Base-by-base conservation (phyloP, 2,888 invertebrate genomes). In the Hipparchia semele region DNA sequence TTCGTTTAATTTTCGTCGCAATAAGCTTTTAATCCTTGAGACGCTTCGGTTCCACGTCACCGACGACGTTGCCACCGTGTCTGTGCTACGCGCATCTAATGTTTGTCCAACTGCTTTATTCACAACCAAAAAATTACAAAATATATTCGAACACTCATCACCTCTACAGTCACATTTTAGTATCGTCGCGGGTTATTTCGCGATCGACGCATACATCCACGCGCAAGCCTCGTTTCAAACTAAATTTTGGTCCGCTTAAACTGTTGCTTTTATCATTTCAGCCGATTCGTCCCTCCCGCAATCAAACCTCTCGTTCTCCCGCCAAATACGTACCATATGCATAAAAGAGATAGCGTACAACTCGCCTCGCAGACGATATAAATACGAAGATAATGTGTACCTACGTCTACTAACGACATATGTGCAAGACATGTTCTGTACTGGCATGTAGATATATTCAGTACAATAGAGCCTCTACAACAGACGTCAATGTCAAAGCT, bases 261-360 rank as follows among this genome's bases (percentile, higher is more conserved):
- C 90, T 87, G 91, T 92, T 90, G 93, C 89, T 94, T 94, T 91
- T 94, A 94, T 93, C 90, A 94, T 90, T 89, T 91, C 90, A 86
- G 80, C 79, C 84, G 83, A 77, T 73, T 83, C 79, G 86, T 87
- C 90, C 90, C 90, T 90, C 89, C 89, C 89, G 75, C 73, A 59
- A 61, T 62, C 72, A 39, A 76, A 81, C 78, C 77, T 92, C 92
- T 89, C 92, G 79, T 83, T 92, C 88, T 72, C 84, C 80, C 90
- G 62, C 77, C 69, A 76, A 71, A 79, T 80, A 80, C 72, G 73
- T 76, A 71, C 68, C 72, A 77, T 82, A 77, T 74, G 84, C 83
- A 80, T 80, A 86, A 86, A 84, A 82, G 89, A 79, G 90, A 92
- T 80, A 83, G 87, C 85, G 79, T 56, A 73, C 82, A 81, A 75